phyloP scores from a whole-genome alignment of 2,113 vertebrate species.

The Cercopithecus mona region DNA sequence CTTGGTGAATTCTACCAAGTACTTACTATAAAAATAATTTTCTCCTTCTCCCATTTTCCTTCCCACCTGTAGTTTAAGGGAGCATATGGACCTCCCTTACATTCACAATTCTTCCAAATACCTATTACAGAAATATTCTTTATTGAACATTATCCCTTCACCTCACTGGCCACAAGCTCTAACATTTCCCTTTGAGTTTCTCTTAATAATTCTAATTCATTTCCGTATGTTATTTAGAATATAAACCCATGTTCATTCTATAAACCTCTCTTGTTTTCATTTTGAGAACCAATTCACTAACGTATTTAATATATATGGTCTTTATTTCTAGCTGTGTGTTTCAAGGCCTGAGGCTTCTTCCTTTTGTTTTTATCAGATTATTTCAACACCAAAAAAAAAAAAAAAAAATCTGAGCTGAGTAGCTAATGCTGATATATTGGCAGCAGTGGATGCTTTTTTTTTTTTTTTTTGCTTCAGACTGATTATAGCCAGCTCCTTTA shows the following conservation, averaged over 20 bases:
- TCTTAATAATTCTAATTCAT: slow-evolving; percentile 53
- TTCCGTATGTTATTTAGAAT: neutral
- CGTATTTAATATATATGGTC: neutral
- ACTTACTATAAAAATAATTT: slow-evolving; percentile 76
- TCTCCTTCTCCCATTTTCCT: slow-evolving; percentile 73
- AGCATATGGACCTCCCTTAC: slow-evolving; percentile 52
- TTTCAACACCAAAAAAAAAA: slow-evolving; percentile 19
- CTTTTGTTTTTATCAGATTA: slow-evolving; percentile 29
- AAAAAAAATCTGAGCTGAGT: neutral
- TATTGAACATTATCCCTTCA: slow-evolving; percentile 54
- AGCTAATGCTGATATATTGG: slow-evolving; percentile 5
- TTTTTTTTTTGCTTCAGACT: neutral
- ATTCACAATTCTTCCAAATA: slow-evolving; percentile 78
- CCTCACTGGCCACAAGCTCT: slow-evolving; percentile 40
- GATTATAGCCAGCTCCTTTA: slow-evolving; percentile 44
- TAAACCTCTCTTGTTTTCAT: neutral
- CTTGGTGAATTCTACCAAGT: slow-evolving; percentile 73
- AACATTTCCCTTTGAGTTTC: slow-evolving; percentile 67
- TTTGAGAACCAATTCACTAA: neutral
- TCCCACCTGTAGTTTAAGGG: slow-evolving; percentile 32
- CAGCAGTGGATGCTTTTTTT: neutral
- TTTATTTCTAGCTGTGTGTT: neutral
- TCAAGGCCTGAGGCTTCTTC: neutral
- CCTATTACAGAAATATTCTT: slow-evolving; percentile 74
- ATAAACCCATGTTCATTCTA: neutral